Evolutionary conservation across 2,113 vertebrate genomes (phyloP), one percentile per base, ranked within the genome.

Genomic region (Peromyscus polionotus): DNA sequence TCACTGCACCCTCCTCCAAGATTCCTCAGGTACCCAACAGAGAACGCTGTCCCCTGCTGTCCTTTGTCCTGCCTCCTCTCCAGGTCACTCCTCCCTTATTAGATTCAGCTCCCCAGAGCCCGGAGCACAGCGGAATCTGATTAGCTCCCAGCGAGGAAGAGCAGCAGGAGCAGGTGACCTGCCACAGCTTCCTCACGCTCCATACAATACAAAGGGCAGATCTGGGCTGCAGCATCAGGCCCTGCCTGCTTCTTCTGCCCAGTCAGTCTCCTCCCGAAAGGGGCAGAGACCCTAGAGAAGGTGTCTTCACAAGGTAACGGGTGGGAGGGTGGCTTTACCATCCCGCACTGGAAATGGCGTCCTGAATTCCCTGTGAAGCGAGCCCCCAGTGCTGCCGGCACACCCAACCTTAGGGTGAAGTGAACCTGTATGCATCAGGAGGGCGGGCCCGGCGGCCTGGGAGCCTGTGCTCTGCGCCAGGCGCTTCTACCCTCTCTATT

Each of bases 121-220:
- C 0, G 0, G 70, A 54, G 95, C 65, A 0, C 68, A 70, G 80
- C 57, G 48, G 70, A 97, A 98, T 97, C 94, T 93, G 95, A 98
- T 98, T 97, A 97, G 95, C 94, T 76, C 92, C 26, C 11, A 83
- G 51, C 95, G 33, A 95, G 94, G 72, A 70, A 88, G 90, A 54
- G 31, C 33, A 65, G 88, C 45, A 45, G 72, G 94, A 42, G 28
- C 88, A 5, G 22, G 11, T 0, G 3, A 20, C 59, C 87, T 2
- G 86, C 51, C 87, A 9, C 14, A 22, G 36, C 92, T 70, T 20
- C 73, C n/a, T 12, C 14, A 14, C 0, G 0, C 79, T 77, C 0
- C n/a, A 4, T 2, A 28, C 70, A 20, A 10, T 8, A 17, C 36
- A 54, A 24, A 39, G 26, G 31, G 61, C 67, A 63, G 83, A 31